phyloP scores from a whole-genome alignment of 2,113 vertebrate species.

The Tretioscincus oriximinensis region DNA sequence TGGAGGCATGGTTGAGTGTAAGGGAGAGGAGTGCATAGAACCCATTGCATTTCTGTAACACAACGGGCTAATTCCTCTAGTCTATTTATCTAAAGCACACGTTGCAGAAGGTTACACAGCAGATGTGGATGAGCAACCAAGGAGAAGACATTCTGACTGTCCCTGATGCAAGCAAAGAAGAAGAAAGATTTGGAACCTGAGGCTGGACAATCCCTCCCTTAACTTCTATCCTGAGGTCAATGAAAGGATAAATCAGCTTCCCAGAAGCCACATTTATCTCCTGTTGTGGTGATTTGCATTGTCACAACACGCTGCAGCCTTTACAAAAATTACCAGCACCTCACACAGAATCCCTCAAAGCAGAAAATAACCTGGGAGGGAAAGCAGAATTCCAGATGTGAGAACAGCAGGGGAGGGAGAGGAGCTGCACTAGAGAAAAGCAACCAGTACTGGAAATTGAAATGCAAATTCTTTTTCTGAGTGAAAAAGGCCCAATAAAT shows the following conservation, averaged over 20 bases:
- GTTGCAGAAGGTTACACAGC: neutral
- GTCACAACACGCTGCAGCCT: neutral
- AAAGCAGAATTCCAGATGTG: slow-evolving; percentile 27
- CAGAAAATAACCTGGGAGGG: neutral
- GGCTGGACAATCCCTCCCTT: neutral
- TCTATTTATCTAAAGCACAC: too few species aligned
- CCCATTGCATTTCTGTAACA: too few species aligned
- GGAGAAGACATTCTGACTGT: neutral
- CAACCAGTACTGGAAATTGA: slow-evolving; percentile 52
- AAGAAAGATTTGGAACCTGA: neutral
- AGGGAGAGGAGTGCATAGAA: too few species aligned
- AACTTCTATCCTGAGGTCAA: neutral
- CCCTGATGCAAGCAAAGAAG: neutral
- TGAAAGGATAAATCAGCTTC: neutral
- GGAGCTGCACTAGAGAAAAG: too few species aligned
- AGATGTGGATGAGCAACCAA: neutral
- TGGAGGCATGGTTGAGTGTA: too few species aligned
- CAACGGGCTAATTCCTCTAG: too few species aligned
- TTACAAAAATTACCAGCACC: neutral
- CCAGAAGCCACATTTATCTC: neutral
- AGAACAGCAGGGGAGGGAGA: neutral
- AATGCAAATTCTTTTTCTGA: slow-evolving; percentile 63
- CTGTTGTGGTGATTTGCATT: neutral
- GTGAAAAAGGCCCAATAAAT: slow-evolving; percentile 67
- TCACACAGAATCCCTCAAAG: neutral